Base-by-base conservation (phyloP, 2,113 vertebrate species). In the Scolopax mira region DNA sequence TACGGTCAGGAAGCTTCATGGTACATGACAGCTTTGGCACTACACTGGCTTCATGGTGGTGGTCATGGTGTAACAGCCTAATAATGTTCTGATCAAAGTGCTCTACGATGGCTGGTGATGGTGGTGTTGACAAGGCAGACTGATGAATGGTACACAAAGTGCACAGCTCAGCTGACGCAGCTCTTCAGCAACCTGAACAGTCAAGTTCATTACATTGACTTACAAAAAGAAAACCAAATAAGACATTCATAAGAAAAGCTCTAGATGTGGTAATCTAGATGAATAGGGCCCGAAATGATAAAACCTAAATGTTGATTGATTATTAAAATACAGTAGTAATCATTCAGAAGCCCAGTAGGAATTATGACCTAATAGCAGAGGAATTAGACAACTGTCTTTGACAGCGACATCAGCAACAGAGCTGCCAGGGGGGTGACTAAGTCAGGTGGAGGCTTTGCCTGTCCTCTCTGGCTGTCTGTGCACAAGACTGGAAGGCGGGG, bases 161-260 rank as follows among this genome's bases (percentile, higher is more conserved):
- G 48, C 57, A 84, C 67, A 79, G 67, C 44, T 95, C 84, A 81
- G 84, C 92, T 86, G 79, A 91, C 91, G 79, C 22, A 86, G 62
- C 77, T 95, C 23, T 89, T 94, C 54, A 92, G 65, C 46, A 78
- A 24, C 87, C 57, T 64, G 44, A 33, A 54, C 28, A 88, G 87
- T 48, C 70, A 67, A 51, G 49, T 81, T 94, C 57, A 70, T 90
- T 94, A 44, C 46, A 79, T 93, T 46, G 88, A 72, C 18, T 91
- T 14, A 42, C 22, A 65, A 62, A 90, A 27, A 71, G 37, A 90
- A 94, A 93, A 58, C n/a, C 31, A 80, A 82, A 41, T 25, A 84
- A 77, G 27, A 17, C n/a, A 88, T 96, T 71, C n/a, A 12, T 18
- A 71, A 23, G 54, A 66, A 91, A 85, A 79, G 28, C 35, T 71